A percentile compares a stretch with the other conserved stretches of the same genome.
phyloP scores from a whole-genome alignment of 1,140 invertebrate genomes.

The Hycleus phaleratus region DNA sequence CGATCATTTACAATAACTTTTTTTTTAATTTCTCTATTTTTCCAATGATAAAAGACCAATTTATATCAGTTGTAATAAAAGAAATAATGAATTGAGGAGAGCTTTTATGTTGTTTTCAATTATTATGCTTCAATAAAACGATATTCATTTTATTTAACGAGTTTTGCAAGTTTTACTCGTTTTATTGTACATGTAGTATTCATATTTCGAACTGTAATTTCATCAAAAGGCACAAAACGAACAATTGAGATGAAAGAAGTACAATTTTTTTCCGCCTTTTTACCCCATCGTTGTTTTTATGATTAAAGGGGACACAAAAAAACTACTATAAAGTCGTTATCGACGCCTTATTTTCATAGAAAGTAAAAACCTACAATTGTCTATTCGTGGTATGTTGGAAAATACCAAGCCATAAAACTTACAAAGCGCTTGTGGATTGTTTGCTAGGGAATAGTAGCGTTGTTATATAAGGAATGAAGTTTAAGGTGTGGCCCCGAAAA shows the following conservation, averaged over 20 bases:
- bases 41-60: no score
- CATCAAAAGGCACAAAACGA: background rate
- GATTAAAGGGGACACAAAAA: no score
- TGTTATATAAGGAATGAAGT: background rate
- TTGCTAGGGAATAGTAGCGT: background rate
- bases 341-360: background rate
- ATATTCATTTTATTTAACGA: background rate
- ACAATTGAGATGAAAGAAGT: background rate
- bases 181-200: conserved; percentile 8
- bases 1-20: no score
- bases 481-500: no score
- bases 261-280: no score
- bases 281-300: no score
- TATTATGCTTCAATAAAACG: background rate
- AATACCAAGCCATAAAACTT: conserved; percentile 26
- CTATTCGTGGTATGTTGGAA: conserved; percentile 19
- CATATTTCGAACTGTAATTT: conserved; percentile 11
- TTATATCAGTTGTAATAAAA: background rate
- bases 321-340: conserved; percentile 7
- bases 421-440: conserved; percentile 26
- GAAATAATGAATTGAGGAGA: background rate
- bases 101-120: background rate
- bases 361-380: background rate
- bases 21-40: background rate
- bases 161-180: background rate